Evolutionary conservation across 1,140 invertebrate species (phyloP).

Genomic region (Drosophila setifemur): DNA sequence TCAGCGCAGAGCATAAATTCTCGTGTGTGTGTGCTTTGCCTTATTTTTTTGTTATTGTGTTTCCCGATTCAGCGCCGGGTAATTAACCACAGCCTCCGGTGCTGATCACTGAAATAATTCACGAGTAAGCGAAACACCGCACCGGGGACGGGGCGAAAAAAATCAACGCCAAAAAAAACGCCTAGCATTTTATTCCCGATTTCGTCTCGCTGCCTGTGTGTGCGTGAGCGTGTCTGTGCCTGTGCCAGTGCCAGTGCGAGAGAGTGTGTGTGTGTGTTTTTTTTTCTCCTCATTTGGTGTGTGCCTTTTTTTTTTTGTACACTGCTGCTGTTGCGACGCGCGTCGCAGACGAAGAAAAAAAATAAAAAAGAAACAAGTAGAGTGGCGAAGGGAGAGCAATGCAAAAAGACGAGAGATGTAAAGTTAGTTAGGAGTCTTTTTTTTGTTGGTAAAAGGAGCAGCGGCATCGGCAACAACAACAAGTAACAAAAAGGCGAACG

Average conservation of each 20-base stretch:
- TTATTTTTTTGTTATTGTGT: background rate
- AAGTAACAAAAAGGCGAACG: constrained; percentile 20
- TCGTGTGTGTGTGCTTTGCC: background rate
- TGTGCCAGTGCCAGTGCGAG: background rate
- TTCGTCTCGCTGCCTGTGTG: background rate
- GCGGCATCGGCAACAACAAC: constrained; percentile 14
- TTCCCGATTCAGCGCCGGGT: background rate
- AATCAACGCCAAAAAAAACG: background rate
- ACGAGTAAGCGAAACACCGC: background rate
- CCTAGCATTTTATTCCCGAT: background rate
- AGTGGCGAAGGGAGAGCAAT: too few relatives aligned
- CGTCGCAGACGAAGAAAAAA: too few relatives aligned
- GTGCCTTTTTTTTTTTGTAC: background rate
- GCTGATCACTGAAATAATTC: background rate
- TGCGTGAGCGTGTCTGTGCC: background rate
- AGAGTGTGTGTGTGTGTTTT: background rate
- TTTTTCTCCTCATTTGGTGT: too few relatives aligned
- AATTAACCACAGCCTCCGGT: background rate
- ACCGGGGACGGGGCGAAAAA: background rate
- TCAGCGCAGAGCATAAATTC: background rate
- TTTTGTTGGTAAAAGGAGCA: constrained; percentile 8
- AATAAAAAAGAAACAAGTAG: too few relatives aligned
- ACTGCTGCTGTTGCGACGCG: too few relatives aligned
- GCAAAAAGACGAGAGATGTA: too few relatives aligned
- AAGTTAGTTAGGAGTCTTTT: too few relatives aligned